Base-by-base conservation (phyloP, 2,888 invertebrate species). In the Zygaena filipendulae region DNA sequence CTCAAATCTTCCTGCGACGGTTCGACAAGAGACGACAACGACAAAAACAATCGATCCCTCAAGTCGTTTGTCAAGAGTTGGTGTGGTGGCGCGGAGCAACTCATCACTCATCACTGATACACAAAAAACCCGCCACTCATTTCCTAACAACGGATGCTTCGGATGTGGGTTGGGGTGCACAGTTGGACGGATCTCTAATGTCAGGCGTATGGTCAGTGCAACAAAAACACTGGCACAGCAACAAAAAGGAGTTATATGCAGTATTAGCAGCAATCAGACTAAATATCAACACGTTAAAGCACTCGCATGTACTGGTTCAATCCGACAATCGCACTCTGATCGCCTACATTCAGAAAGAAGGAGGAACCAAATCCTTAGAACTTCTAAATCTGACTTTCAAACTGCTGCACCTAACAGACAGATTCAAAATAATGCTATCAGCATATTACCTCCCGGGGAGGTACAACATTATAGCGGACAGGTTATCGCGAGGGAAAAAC, bases 81-180 rank as follows among this genome's bases (percentile, higher is more conserved):
- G 2, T 11, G 11, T 21, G 21, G 21, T 21, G 21, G 21, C 3
- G 9, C 9, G 10, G 11, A 21, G 11, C 9, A 4, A 11, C 10
- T 10, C 21, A 21, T 3, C 21, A 11, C 4, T 3, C 21, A 11
- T 21, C 21, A 11, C 11, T 10, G 10, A 21, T 21, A 4, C 9
- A 21, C 6, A 11, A 21, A 4, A 9, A 9, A 4, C 21, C 21
- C 9, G 21, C 21, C 21, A 21, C 21, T 11, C 21, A 21, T 10
- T 42, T 45, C 16, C 2, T 48, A 0, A 38, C 38, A 0, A 44
- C 46, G 1, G 46, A 49, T 8, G 46, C 45, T 0, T 43, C 48
- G 6, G 26, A 43, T 29, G 8, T 9, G 3, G 43, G 45, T 1
- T 45, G 43, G 43, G 43, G 47, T 0, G 27, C 35, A 1, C n/a